Evolutionary conservation across 2,797 vertebrate species (phyloP).

Genomic region (Lepus townsendii): DNA sequence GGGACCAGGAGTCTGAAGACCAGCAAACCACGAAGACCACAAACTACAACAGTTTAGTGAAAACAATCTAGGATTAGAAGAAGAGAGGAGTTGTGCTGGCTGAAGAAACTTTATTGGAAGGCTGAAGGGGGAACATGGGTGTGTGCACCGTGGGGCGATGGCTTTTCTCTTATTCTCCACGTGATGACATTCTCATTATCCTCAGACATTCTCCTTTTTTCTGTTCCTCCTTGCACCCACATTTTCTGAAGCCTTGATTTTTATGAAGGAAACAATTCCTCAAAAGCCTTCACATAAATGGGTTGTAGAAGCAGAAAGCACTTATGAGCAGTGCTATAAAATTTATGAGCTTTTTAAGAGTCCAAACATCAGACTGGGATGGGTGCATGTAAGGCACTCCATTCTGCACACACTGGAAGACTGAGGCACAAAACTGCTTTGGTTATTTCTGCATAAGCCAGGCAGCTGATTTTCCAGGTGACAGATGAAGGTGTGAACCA

Average conservation of each 20-base stretch:
- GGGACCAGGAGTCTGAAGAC: not conserved
- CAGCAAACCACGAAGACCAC: not conserved
- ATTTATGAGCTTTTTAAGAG: conserved; percentile 52
- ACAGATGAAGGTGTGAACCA: conserved; percentile 39
- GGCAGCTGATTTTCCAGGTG: not conserved
- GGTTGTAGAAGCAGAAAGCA: not conserved
- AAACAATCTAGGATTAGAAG: not conserved
- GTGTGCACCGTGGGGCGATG: not conserved
- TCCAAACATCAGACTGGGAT: conserved; percentile 3
- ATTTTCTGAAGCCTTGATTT: conserved; percentile 60
- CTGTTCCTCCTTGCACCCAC: not conserved
- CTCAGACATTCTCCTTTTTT: not conserved
- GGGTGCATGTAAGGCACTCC: not conserved
- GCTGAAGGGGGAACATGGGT: not conserved
- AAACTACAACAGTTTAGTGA: conserved; percentile 42
- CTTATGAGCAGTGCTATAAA: conserved; percentile 34
- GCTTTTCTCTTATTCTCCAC: conserved; percentile 1
- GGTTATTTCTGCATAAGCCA: not conserved
- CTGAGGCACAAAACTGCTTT: not conserved
- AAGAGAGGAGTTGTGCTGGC: not conserved
- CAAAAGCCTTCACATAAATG: not conserved
- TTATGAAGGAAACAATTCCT: conserved; percentile 40
- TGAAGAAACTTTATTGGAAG: not conserved
- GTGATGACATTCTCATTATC: not conserved
- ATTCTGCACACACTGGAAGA: not conserved